These are phyloP conservation scores for Brachionus sp. DNA, from an alignment of 1,140 invertebrate species.

Conservation along the genomic window DNA sequence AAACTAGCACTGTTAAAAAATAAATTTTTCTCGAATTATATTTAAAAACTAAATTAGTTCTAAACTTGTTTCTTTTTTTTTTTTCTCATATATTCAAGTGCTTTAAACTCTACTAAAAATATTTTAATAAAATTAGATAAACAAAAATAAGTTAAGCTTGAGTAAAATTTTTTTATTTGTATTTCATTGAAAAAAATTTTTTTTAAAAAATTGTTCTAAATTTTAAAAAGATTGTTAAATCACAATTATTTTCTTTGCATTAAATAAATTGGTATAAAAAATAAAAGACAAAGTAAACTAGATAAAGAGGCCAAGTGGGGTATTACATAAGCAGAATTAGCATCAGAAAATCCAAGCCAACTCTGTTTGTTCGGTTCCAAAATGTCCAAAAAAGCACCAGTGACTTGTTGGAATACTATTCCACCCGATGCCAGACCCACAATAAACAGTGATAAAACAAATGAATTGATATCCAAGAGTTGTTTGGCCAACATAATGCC, in stretches of 20 bases:
- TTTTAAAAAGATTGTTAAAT: not conserved
- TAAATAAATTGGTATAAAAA: conserved; percentile 31
- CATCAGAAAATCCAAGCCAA: not conserved
- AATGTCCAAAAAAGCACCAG: conserved; percentile 11
- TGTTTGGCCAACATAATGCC: conserved; percentile 33
- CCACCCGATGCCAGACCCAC: conserved; percentile 2
- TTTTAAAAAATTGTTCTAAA: not conserved
- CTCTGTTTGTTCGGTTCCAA: not conserved
- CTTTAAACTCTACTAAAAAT: too few relatives aligned
- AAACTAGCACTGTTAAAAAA: not conserved
- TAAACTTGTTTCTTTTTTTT: too few relatives aligned
- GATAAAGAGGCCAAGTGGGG: not conserved
- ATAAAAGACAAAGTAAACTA: conserved; percentile 11
- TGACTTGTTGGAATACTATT: conserved; percentile 31
- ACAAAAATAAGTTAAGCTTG: too few relatives aligned
- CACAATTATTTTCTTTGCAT: not conserved
- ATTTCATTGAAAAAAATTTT: too few relatives aligned
- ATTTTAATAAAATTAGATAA: too few relatives aligned
- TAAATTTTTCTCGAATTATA: not conserved
- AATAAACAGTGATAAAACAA: conserved; percentile 35
- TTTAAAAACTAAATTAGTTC: too few relatives aligned
- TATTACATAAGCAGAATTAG: conserved; percentile 1
- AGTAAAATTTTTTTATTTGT: too few relatives aligned
- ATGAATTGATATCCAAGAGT: conserved; percentile 10
- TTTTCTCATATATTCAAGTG: not conserved